Evolutionary conservation across 2,888 invertebrate genomes (phyloP).

Genomic region (Amphiduros pacificus): DNA sequence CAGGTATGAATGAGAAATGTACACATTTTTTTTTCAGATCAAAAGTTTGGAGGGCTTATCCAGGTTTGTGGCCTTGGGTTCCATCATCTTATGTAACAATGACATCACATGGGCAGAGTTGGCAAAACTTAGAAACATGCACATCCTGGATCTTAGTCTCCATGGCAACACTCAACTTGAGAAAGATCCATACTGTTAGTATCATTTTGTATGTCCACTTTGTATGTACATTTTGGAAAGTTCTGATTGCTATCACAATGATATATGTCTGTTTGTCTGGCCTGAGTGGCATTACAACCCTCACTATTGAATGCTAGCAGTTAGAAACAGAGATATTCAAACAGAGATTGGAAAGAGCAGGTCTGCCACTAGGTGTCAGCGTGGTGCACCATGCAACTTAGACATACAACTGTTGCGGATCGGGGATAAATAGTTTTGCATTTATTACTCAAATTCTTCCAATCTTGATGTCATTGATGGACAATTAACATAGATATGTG

Average conservation of each 20-base stretch:
- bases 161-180: slow-evolving; percentile 54
- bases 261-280: neutral
- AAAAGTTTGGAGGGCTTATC: slow-evolving; percentile 48
- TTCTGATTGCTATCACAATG: neutral
- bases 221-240: neutral
- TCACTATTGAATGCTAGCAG: too few species aligned
- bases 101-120: slow-evolving; percentile 52
- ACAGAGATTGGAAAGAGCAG: too few species aligned
- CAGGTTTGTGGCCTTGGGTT: slow-evolving; percentile 52
- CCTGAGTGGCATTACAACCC: neutral
- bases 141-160: slow-evolving; percentile 53
- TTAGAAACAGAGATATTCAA: too few species aligned
- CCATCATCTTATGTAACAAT: slow-evolving; percentile 51
- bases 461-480: too few species aligned
- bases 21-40: slow-evolving; percentile 36
- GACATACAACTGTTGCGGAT: too few species aligned
- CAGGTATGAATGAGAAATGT: too few species aligned
- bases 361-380: too few species aligned
- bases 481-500: too few species aligned
- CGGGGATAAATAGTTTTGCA: too few species aligned
- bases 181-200: slow-evolving; percentile 56
- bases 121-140: slow-evolving; percentile 49
- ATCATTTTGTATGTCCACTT: neutral
- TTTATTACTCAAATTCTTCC: too few species aligned
- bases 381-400: too few species aligned